phyloP scores from a whole-genome alignment of 2,113 vertebrate genomes.

The Forbesichthys papilliferus region DNA sequence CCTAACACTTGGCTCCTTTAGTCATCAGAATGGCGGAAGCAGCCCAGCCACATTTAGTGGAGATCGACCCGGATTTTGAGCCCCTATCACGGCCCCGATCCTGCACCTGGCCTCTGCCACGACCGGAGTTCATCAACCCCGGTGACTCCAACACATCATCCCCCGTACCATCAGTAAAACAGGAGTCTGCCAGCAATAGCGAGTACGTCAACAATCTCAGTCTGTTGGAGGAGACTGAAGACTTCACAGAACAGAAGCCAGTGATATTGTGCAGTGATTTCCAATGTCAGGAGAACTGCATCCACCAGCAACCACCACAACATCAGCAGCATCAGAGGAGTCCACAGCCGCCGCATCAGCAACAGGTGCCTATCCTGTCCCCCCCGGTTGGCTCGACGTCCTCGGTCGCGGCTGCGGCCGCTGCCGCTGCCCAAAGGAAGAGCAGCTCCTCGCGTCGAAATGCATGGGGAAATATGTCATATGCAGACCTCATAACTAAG shows the following conservation, averaged over 20 bases:
- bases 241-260: slow-evolving; percentile 79
- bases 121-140: slow-evolving; percentile 87
- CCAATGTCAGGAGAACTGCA: slow-evolving; percentile 78
- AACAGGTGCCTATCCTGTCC: slow-evolving; percentile 78
- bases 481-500: slow-evolving; percentile 97
- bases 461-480: slow-evolving; percentile 98
- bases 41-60: slow-evolving; percentile 79
- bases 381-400: slow-evolving; percentile 76
- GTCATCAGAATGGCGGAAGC: slow-evolving; percentile 81
- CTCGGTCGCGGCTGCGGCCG: slow-evolving; percentile 70
- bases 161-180: slow-evolving; percentile 85
- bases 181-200: slow-evolving; percentile 76
- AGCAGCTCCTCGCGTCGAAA: slow-evolving; percentile 94
- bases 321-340: slow-evolving; percentile 70
- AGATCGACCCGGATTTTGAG: slow-evolving; percentile 89
- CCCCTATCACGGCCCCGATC: slow-evolving; percentile 84
- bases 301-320: slow-evolving; percentile 73
- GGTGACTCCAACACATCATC: slow-evolving; percentile 89
- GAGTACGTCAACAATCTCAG: slow-evolving; percentile 89
- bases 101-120: slow-evolving; percentile 88
- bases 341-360: slow-evolving; percentile 56
- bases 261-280: slow-evolving; percentile 73
- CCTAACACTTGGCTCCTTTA: slow-evolving; percentile 36
- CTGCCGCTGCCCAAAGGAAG: slow-evolving; percentile 87
- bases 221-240: slow-evolving; percentile 88